Evolutionary conservation across 1,140 invertebrate species (phyloP), one percentile per base, ranked within the genome.

Genomic region (Ceratoteleas bidentatus): DNA sequence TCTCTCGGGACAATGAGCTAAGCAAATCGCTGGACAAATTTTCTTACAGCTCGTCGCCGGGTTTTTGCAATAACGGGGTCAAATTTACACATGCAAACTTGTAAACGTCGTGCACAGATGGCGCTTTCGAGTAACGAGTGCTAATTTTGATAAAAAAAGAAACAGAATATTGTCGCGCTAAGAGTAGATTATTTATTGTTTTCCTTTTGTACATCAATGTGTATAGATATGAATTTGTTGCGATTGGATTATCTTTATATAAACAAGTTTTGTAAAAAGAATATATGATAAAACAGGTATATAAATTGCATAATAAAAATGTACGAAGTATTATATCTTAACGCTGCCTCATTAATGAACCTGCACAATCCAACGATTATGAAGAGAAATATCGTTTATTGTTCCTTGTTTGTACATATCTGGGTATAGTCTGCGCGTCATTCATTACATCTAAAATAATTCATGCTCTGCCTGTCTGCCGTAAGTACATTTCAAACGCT

Each of bases 31-130:
- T 83, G 0, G 86, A 88, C n/a, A 86, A 86, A 79, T 88, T 87
- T 69, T 88, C 83, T 6, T 88, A 88, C 52, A 82, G 87, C 7
- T 87, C 87, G 10, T 89, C 89, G 50, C 89, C 89, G 11, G 13
- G 87, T 73, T 65, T 88, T 86, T 79, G 80, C 85, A 64, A 85
- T 84, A 57, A n/a, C n/a, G n/a, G n/a, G n/a, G n/a, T n/a, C n/a
- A n/a, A n/a, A n/a, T n/a, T n/a, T n/a, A n/a, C n/a, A n/a, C n/a
- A n/a, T n/a, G n/a, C n/a, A n/a, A n/a, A n/a, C n/a, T n/a, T n/a
- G n/a, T n/a, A n/a, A n/a, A n/a, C n/a, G n/a, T n/a, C n/a, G n/a
- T n/a, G n/a, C n/a, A n/a, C n/a, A n/a, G n/a, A n/a, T n/a, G n/a
- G n/a, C n/a, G n/a, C n/a, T n/a, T n/a, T n/a, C n/a, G n/a, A n/a